Conservation (phyloP, 2,113 vertebrate species). For the Amphiprion ocellaris region DNA sequence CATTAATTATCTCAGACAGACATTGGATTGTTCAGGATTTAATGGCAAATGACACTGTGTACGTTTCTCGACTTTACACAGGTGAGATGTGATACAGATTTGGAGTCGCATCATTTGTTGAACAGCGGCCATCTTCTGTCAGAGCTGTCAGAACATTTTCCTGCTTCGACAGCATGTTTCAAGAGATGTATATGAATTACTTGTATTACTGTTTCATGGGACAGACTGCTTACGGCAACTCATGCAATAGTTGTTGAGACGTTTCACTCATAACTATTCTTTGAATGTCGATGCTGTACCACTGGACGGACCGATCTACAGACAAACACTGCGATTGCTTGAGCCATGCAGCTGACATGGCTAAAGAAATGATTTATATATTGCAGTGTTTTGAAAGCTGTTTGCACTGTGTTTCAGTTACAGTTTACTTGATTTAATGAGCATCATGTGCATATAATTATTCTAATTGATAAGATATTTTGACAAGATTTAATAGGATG, state of each 20-base stretch:
- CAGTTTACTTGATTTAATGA: slow-evolving; percentile 68
- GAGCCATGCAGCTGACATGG: neutral
- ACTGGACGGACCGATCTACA: neutral
- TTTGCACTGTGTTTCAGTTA: slow-evolving; percentile 39
- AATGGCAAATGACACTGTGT: too few species aligned
- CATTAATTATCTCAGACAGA: too few species aligned
- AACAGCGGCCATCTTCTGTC: neutral
- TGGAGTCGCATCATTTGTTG: neutral
- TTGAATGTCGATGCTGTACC: neutral
- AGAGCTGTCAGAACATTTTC: neutral
- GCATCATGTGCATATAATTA: slow-evolving; percentile 66
- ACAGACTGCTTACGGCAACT: neutral
- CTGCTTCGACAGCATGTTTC: too few species aligned
- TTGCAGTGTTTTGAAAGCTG: slow-evolving; percentile 1
- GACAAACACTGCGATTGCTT: too few species aligned
- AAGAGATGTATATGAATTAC: too few species aligned
- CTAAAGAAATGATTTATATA: neutral
- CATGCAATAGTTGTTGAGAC: too few species aligned
- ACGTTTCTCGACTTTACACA: neutral
- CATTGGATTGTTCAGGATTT: too few species aligned
- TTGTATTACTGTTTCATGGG: neutral
- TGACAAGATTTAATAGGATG: slow-evolving; percentile 70
- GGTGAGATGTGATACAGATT: neutral
- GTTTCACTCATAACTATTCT: too few species aligned
- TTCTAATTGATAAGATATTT: slow-evolving; percentile 70